phyloP scores from a whole-genome alignment of 2,888 invertebrate genomes.

The Parthenolecanium corni region DNA sequence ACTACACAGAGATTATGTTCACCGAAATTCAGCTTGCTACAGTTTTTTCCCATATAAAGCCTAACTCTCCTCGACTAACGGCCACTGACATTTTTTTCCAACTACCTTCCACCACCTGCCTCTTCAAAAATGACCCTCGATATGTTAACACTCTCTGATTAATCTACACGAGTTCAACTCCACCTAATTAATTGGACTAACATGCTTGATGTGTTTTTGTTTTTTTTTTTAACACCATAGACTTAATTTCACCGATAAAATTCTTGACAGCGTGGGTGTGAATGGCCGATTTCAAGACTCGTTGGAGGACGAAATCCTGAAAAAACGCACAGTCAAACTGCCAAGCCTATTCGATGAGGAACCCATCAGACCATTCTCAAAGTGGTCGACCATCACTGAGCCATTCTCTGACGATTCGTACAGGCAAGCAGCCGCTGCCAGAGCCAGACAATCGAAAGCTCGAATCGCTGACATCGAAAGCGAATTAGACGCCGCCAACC shows the following conservation, averaged over 20 bases:
- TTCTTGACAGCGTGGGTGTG: constrained; percentile 50
- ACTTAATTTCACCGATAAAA: constrained; percentile 49
- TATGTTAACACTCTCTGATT: too few species aligned
- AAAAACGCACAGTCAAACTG: constrained; percentile 31
- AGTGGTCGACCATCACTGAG: constrained; percentile 46
- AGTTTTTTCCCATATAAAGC: too few species aligned
- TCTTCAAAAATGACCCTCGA: too few species aligned
- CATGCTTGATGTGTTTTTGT: too few species aligned
- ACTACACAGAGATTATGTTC: too few species aligned
- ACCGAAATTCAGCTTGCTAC: too few species aligned
- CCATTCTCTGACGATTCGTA: constrained; percentile 39
- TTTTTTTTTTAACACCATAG: not conserved
- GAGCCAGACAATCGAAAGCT: constrained; percentile 55
- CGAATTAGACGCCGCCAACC: constrained; percentile 60
- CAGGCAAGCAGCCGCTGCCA: constrained; percentile 48
- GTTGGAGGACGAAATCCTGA: constrained; percentile 34
- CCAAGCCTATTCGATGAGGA: constrained; percentile 32
- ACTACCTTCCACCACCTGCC: too few species aligned
- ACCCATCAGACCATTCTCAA: constrained; percentile 37
- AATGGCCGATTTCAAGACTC: constrained; percentile 33
- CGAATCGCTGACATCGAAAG: constrained; percentile 59
- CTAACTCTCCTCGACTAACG: too few species aligned
- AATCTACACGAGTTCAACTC: too few species aligned
- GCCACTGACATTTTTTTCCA: too few species aligned
- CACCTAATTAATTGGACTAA: too few species aligned